Conservation (phyloP, 2,113 vertebrate genomes). For the Rhinogobius similis region DNA sequence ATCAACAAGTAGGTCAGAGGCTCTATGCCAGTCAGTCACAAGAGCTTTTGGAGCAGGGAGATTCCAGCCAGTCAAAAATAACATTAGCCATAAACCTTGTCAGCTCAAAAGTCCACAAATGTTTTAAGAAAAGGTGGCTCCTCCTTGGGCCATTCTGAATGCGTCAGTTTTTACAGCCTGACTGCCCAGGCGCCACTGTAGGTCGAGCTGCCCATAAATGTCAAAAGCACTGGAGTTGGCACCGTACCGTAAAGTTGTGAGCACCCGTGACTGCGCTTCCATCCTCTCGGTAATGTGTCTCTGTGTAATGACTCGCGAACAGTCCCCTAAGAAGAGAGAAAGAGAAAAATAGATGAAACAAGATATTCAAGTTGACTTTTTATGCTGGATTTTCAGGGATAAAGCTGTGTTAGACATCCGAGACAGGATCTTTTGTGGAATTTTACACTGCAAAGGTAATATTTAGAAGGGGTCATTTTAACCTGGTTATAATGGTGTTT, state of each 20-base stretch:
- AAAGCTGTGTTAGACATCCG: conserved; percentile 16
- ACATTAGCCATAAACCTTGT: background rate
- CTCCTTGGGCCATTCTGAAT: conserved; percentile 12
- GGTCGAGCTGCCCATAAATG: conserved; percentile 36
- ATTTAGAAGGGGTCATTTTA: too few species aligned
- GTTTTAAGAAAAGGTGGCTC: conserved; percentile 5
- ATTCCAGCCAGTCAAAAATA: conserved; percentile 1
- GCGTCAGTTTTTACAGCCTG: conserved; percentile 33
- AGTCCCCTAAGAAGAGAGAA: conserved; percentile 81
- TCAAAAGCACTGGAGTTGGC: conserved; percentile 33
- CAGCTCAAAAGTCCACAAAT: background rate
- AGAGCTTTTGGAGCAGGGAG: conserved; percentile 20
- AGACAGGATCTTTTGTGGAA: conserved; percentile 30
- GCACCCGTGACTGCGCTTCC: conserved; percentile 81
- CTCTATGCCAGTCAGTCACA: conserved; percentile 1
- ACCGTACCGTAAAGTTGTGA: conserved; percentile 84
- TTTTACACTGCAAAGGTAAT: too few species aligned
- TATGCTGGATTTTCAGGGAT: conserved; percentile 25
- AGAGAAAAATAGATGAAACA: conserved; percentile 8
- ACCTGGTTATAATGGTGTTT: too few species aligned
- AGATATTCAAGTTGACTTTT: conserved; percentile 5
- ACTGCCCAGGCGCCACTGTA: conserved; percentile 14
- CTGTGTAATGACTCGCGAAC: conserved; percentile 86
- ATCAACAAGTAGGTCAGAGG: conserved; percentile 51
- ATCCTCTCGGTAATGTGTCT: conserved; percentile 89